Conservation (phyloP, 2,888 invertebrate species). For the Xylophagus ater region DNA sequence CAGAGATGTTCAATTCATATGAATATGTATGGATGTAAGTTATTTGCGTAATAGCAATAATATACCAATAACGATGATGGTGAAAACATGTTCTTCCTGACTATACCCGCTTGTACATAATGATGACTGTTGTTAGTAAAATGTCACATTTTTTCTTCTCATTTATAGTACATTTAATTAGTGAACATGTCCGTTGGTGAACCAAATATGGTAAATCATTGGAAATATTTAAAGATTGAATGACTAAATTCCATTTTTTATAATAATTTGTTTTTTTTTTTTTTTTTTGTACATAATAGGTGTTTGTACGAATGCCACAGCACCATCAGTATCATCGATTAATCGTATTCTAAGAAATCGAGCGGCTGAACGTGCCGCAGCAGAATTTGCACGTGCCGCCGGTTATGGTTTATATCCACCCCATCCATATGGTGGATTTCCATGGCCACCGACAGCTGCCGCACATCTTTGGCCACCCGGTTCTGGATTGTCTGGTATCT, state of each 20-base stretch:
- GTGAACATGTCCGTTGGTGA: neutral
- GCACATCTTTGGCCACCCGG: constrained; percentile 46
- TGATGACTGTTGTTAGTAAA: no score
- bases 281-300: constrained; percentile 45
- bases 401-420: constrained; percentile 78
- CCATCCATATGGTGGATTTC: constrained; percentile 56
- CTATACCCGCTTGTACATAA: no score
- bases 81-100: no score
- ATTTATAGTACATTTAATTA: neutral
- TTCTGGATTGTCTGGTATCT: constrained; percentile 41
- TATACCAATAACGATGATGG: no score
- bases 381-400: constrained; percentile 86
- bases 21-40: no score
- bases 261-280: constrained; percentile 7
- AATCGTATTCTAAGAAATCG: constrained; percentile 91
- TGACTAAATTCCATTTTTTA: neutral
- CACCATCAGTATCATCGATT: constrained; percentile 94
- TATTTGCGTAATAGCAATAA: no score
- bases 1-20: no score
- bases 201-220: neutral
- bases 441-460: constrained; percentile 43
- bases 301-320: constrained; percentile 88
- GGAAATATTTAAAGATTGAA: no score
- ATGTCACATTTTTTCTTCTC: no score
- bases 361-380: constrained; percentile 91